Evolutionary conservation across 2,888 invertebrate genomes (phyloP), one percentile per base, ranked within the genome.

Genomic region (Anthrax anthrax): DNA sequence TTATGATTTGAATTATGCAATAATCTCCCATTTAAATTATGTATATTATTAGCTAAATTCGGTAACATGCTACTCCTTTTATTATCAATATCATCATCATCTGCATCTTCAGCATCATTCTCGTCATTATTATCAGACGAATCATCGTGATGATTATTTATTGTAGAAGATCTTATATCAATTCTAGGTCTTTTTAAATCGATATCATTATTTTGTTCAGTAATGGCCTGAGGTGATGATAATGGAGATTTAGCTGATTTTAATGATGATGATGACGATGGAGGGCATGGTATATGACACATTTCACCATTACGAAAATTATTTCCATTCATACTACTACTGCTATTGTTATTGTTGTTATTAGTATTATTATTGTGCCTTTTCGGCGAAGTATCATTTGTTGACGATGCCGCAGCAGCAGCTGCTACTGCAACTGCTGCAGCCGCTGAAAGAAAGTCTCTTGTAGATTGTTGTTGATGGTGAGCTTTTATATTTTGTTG

Each of bases 201-300:
- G 3, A 4, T 5, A 4, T 29, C n/a, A 17, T 37, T 37, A 37
- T 41, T 37, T 9, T 23, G 27, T 18, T 37, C 46, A 13, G 36
- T 19, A n/a, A 27, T 58, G 9, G 57, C 52, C 37, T 62, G 48
- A 4, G 65, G 65, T 3, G 67, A 63, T 3, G 67, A 64, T 4
- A 39, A 19, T 3, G 45, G 40, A 12, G 57, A 55, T 18, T 63
- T 48, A 9, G 64, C 64, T 1, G 67, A 65, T 49, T 64, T 65
- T 56, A 67, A 59, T n/a, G 67, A 67, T 16, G 67, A 65, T 4
- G 67, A 67, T 19, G 66, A 62, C 4, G 67, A 67, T 19, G 65
- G 59, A 8, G 63, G 49, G 23, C 57, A 57, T 6, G 49, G 58
- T 61, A 5, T 54, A 55, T 9, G 52, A 47, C 29, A 54, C 50